Conservation (phyloP, 2,113 vertebrate species). For the Columba janthina region DNA sequence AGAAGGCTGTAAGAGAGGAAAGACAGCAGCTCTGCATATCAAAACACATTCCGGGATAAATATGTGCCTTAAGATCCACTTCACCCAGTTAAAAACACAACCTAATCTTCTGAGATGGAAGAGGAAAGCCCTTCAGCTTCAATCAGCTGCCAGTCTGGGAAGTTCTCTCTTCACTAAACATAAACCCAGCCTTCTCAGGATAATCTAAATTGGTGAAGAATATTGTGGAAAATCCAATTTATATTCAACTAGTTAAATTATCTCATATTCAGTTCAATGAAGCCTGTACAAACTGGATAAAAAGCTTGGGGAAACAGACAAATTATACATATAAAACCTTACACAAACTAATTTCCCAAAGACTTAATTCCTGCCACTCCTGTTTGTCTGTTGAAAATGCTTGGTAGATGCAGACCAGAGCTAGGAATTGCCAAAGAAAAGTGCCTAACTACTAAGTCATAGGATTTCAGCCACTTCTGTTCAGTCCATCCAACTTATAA, state of each 20-base stretch:
- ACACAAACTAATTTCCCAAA: background rate
- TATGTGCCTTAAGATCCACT: background rate
- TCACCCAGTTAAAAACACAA: background rate
- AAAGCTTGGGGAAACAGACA: background rate
- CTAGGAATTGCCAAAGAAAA: background rate
- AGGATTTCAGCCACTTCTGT: background rate
- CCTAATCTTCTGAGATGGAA: background rate
- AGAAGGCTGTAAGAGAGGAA: conserved; percentile 79
- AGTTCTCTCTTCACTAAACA: background rate
- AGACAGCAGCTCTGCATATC: background rate
- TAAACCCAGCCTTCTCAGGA: background rate
- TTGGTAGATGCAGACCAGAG: background rate
- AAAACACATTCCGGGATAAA: background rate
- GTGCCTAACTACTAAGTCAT: background rate
- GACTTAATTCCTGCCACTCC: background rate
- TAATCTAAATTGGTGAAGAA: background rate
- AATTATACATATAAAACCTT: background rate
- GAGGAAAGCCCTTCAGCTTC: background rate
- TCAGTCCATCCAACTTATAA: background rate
- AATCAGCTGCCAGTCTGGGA: background rate
- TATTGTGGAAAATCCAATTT: background rate
- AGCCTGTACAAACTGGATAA: background rate
- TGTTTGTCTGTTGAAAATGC: background rate
- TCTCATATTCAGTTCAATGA: background rate
- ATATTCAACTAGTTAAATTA: background rate